phyloP scores from a whole-genome alignment of 2,797 vertebrate genomes.

The Trachops cirrhosus region DNA sequence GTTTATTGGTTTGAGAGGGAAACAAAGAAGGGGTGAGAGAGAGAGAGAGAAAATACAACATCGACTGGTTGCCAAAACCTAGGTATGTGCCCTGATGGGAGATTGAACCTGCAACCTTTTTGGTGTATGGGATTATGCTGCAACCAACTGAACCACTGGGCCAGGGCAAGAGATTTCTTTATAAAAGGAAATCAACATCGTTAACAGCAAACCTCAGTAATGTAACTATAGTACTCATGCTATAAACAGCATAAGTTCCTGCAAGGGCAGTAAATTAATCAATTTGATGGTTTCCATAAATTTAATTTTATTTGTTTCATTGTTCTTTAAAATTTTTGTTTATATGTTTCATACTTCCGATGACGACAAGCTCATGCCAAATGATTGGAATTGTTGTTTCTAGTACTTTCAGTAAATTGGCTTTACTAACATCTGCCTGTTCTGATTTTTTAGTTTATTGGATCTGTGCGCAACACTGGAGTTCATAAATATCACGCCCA shows the following conservation, averaged over 20 bases:
- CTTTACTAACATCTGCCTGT: neutral
- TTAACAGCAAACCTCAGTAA: neutral
- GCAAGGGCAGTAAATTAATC: neutral
- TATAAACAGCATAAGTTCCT: neutral
- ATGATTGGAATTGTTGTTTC: neutral
- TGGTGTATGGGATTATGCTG: neutral
- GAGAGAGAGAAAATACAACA: neutral
- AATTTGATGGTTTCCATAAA: neutral
- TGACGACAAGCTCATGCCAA: neutral
- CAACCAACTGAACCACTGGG: neutral
- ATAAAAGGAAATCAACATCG: neutral
- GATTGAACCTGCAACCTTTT: neutral
- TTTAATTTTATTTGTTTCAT: neutral
- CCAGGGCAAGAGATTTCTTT: neutral
- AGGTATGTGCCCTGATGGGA: neutral
- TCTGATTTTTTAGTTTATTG: neutral
- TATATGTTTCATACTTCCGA: neutral
- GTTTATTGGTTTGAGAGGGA: neutral
- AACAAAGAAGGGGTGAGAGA: neutral
- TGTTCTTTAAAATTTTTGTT: neutral
- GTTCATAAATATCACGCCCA: neutral
- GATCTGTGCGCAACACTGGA: neutral
- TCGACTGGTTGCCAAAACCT: neutral
- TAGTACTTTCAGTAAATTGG: neutral
- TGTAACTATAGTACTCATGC: neutral